These are phyloP conservation scores for Oncorhynchus gorbuscha DNA, from an alignment of 2,113 vertebrate species.

Conservation along the genomic window DNA sequence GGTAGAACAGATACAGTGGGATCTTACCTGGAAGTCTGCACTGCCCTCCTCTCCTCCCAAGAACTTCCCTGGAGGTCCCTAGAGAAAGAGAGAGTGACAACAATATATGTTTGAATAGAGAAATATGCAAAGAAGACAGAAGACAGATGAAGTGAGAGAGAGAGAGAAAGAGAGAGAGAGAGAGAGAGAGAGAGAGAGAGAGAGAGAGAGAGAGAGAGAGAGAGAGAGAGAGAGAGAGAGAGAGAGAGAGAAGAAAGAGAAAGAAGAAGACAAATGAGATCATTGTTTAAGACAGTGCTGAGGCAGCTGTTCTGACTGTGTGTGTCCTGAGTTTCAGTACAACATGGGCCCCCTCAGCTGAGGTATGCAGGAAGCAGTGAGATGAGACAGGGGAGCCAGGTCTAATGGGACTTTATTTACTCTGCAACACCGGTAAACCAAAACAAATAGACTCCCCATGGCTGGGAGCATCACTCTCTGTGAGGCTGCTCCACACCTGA, in stretches of 20 bases:
- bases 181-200: no score
- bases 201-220: no score
- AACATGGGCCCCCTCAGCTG: slow-evolving; percentile 42
- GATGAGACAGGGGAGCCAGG: slow-evolving; percentile 56
- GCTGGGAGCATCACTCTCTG: slow-evolving; percentile 49
- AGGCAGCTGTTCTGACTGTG: slow-evolving; percentile 3
- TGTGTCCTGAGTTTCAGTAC: slow-evolving; percentile 30
- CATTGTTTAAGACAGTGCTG: neutral
- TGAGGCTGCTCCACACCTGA: slow-evolving; percentile 29
- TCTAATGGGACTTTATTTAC: slow-evolving; percentile 65
- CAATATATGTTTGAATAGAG: no score
- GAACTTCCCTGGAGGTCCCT: slow-evolving; percentile 91
- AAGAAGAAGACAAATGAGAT: neutral
- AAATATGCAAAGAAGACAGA: no score
- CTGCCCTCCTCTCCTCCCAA: slow-evolving; percentile 90
- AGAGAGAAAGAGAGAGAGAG: no score
- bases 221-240: no score
- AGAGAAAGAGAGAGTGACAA: neutral
- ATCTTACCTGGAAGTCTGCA: slow-evolving; percentile 90
- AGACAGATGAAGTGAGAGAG: no score
- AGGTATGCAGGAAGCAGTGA: slow-evolving; percentile 55
- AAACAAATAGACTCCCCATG: slow-evolving; percentile 60
- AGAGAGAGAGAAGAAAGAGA: no score
- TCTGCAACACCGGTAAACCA: slow-evolving; percentile 53
- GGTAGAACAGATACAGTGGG: no score